Conservation (phyloP, 2,797 vertebrate species). For the Rhodeus uyekii region DNA sequence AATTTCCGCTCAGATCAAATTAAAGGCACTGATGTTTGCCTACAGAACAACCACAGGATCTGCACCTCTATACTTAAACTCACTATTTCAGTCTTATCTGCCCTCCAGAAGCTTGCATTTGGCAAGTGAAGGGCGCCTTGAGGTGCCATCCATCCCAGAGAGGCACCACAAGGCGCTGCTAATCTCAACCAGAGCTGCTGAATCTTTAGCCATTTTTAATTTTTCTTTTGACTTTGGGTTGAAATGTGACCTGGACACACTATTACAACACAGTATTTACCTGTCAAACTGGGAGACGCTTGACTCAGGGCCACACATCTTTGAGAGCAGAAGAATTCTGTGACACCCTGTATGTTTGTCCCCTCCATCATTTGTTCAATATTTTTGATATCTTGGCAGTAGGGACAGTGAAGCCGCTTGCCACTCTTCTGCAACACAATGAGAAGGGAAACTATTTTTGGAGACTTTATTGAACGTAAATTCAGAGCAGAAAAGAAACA, state of each 20-base stretch:
- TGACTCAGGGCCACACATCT: slow-evolving; percentile 84
- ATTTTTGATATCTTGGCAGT: slow-evolving; percentile 84
- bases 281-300: slow-evolving; percentile 69
- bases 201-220: no score
- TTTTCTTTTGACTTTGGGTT: not conserved
- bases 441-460: not conserved
- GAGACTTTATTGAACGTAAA: no score
- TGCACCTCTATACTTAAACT: no score
- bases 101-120: no score
- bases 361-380: slow-evolving; percentile 90
- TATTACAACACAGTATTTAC: slow-evolving; percentile 53
- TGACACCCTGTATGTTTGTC: slow-evolving; percentile 86
- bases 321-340: slow-evolving; percentile 91
- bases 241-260: not conserved
- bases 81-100: no score
- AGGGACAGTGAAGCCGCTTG: slow-evolving; percentile 84
- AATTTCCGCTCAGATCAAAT: no score
- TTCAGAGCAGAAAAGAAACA: not conserved
- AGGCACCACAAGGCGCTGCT: no score
- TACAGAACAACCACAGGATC: no score
- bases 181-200: no score
- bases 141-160: no score
- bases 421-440: slow-evolving; percentile 49
- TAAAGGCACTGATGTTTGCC: no score
- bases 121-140: no score